Conservation (phyloP, 2,797 vertebrate species). For the Protonibea diacanthus region DNA sequence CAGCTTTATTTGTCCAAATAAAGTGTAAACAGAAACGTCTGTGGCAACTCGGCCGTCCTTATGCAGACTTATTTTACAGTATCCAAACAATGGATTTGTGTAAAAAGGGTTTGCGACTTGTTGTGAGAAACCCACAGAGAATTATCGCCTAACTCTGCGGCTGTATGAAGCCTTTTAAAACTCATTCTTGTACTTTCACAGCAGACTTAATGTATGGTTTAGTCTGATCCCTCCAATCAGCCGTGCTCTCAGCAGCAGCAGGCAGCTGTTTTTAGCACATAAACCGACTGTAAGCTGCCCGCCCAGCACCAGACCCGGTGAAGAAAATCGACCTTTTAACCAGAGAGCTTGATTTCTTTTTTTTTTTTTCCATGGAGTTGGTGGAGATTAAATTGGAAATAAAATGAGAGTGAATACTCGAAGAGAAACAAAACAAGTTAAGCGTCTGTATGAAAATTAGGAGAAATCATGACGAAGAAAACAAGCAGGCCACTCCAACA, state of each 20-base stretch:
- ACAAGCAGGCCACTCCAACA: not conserved
- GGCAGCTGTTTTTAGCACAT: not conserved
- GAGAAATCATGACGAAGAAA: not conserved
- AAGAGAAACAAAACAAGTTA: not conserved
- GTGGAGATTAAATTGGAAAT: not conserved
- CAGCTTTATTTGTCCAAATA: not conserved
- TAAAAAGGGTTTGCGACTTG: not conserved
- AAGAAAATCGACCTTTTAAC: not conserved
- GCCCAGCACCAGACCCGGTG: not conserved
- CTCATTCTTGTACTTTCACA: not conserved
- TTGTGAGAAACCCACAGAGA: not conserved
- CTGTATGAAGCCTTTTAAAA: conserved; percentile 10
- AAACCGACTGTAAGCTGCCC: not conserved
- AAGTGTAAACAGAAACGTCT: conserved; percentile 23
- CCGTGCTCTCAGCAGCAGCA: not conserved
- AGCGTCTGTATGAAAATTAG: not conserved
- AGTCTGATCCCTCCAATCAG: not conserved
- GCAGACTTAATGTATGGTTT: not conserved
- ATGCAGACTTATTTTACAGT: not conserved
- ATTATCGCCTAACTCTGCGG: not conserved
- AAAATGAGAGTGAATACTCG: not conserved
- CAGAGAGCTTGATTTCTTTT: not conserved
- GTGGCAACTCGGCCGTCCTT: not conserved
- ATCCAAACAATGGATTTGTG: not conserved
- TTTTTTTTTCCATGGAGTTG: not conserved